A percentile compares a stretch with the other conserved stretches of the same genome.
phyloP scores from a whole-genome alignment of 2,113 vertebrate species.

The Electrona antarctica region DNA sequence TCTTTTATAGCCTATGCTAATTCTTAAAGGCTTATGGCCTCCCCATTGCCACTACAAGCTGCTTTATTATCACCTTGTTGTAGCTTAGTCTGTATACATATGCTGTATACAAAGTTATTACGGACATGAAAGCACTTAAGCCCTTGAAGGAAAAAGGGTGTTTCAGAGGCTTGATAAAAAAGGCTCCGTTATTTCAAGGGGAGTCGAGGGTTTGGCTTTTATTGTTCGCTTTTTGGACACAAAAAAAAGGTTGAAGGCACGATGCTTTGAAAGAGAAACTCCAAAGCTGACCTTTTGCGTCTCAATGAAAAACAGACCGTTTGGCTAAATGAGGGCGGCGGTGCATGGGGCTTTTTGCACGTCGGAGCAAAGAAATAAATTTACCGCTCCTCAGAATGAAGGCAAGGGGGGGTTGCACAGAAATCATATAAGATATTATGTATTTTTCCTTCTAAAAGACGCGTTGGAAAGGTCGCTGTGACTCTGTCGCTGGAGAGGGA shows the following conservation, averaged over 20 bases:
- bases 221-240: slow-evolving; percentile 59
- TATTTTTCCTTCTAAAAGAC: background rate
- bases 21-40: slow-evolving; percentile 51
- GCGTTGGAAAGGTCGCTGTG: background rate
- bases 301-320: slow-evolving; percentile 64
- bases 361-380: slow-evolving; percentile 24
- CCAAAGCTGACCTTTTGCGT: slow-evolving; percentile 64
- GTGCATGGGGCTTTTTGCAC: slow-evolving; percentile 13
- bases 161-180: slow-evolving; percentile 57
- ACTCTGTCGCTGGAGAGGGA: slow-evolving; percentile 13
- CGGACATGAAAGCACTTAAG: slow-evolving; percentile 59
- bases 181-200: slow-evolving; percentile 59
- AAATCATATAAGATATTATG: background rate
- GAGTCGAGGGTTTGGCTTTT: slow-evolving; percentile 40
- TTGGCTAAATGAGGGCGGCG: slow-evolving; percentile 34
- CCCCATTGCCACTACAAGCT: slow-evolving; percentile 44
- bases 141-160: slow-evolving; percentile 51
- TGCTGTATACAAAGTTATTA: slow-evolving; percentile 66
- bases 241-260: slow-evolving; percentile 43
- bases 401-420: background rate
- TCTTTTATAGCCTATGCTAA: slow-evolving; percentile 38
- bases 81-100: slow-evolving; percentile 60
- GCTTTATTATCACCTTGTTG: slow-evolving; percentile 66
- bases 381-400: slow-evolving; percentile 24
- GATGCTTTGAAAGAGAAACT: slow-evolving; percentile 62